Conservation (phyloP, 2,888 invertebrate species). For the Phaedon cochleariae region DNA sequence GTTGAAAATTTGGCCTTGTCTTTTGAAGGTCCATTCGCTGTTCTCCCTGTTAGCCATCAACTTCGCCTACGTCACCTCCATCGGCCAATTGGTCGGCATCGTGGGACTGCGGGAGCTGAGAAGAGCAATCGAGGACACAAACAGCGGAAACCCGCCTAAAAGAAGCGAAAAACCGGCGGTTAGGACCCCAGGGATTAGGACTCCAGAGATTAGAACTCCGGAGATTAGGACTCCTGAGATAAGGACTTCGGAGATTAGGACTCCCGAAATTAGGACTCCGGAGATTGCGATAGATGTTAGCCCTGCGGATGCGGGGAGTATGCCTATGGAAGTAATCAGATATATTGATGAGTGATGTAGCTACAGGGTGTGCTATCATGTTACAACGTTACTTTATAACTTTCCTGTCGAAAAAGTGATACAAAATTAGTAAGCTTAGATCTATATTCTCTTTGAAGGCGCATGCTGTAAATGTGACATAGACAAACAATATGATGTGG, state of each 20-base stretch:
- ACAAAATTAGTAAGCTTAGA: no score
- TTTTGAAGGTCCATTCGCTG: conserved; percentile 79
- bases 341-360: neutral
- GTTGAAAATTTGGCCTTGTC: no score
- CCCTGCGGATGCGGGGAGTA: neutral
- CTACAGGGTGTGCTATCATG: neutral
- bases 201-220: conserved; percentile 18
- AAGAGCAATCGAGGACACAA: conserved; percentile 87
- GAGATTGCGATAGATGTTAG: neutral
- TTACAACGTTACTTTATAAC: no score
- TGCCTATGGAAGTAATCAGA: neutral
- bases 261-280: conserved; percentile 14
- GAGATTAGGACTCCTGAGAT: no score
- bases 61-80: conserved; percentile 95
- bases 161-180: conserved; percentile 20
- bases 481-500: no score
- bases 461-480: no score
- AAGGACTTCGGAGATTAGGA: neutral
- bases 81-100: conserved; percentile 92
- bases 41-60: conserved; percentile 96
- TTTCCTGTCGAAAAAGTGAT: no score
- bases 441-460: no score
- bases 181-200: neutral
- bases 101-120: conserved; percentile 90
- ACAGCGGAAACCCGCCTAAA: conserved; percentile 73